These are phyloP conservation scores for Drosophila prostipennis DNA, from an alignment of 2,888 invertebrate genomes.

Conservation along the genomic window DNA sequence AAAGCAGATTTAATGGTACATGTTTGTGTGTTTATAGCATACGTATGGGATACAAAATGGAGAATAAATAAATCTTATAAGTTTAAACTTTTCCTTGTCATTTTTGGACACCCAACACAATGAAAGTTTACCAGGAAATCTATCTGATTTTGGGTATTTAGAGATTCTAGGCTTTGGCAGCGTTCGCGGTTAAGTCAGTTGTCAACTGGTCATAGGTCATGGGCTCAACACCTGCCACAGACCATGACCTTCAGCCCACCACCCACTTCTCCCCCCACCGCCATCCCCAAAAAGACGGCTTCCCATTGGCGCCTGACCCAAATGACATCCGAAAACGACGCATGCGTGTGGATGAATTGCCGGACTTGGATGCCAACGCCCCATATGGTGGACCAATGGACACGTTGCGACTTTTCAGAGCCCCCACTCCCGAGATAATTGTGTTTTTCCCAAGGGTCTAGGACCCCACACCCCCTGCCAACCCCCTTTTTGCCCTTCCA, in stretches of 20 bases:
- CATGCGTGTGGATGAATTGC: slow-evolving; percentile 24
- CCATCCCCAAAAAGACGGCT: slow-evolving; percentile 28
- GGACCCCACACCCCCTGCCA: neutral
- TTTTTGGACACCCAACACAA: neutral
- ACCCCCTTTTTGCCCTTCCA: neutral
- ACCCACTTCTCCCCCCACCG: neutral
- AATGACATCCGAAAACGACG: slow-evolving; percentile 27
- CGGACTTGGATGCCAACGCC: slow-evolving; percentile 31
- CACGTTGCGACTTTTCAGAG: slow-evolving; percentile 55
- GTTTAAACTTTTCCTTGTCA: no score
- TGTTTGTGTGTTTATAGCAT: neutral
- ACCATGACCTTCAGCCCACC: slow-evolving; percentile 20
- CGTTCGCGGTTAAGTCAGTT: neutral
- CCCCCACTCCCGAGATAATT: neutral
- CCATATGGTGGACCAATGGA: slow-evolving; percentile 57
- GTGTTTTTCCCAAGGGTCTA: neutral
- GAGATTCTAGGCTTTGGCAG: neutral
- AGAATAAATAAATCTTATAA: no score
- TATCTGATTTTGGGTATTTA: neutral
- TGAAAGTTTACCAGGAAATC: neutral
- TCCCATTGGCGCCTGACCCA: slow-evolving; percentile 63
- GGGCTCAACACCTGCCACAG: neutral
- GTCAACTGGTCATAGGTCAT: slow-evolving; percentile 12
- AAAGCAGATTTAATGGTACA: neutral
- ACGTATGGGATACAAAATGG: neutral